Base-by-base conservation (phyloP, 35 echinoderm and acorn worm species). In the Stichopus chloronotus region DNA sequence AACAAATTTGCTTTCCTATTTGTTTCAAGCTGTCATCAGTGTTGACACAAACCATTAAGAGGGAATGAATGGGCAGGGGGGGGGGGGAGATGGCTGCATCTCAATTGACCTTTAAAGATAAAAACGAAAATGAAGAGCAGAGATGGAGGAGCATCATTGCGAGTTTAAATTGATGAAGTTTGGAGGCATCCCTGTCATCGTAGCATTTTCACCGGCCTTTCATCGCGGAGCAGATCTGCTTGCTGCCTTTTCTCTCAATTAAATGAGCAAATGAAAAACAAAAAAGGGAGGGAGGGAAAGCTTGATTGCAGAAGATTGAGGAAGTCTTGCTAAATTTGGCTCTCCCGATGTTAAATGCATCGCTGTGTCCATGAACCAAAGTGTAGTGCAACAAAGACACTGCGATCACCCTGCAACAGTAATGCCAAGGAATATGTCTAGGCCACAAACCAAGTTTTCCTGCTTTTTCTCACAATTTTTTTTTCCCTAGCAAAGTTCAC, bases 31-130 rank as follows among this genome's bases (percentile, higher is more conserved):
- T 85, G 82, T 85, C 82, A 85, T 56, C 23, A 23, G 17, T 85
- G 52, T 85, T 85, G 82, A 58, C 82, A 85, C 82, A 85, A 85
- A 58, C 82, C 82, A 85, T 85, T 85, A 85, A 85, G 82, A 85
- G n/a, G 14, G 82, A 74, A 74, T 20, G 17, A 74, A 19, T 14
- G 69, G 30, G 30, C 30, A 43, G 0, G 30, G 30, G 30, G 30
- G 30, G 30, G 30, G 69, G 19, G 22, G 69, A 74, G 11, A 19
- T n/a, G 30, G 11, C 69, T 74, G 17, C 69, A 14, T 7, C 2
- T 74, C 69, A 20, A 7, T n/a, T 74, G 69, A 74, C 69, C 69
- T 74, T 74, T 61, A 14, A 20, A 74, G 22, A 74, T 16, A 74
- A 20, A 65, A 74, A 7, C 19, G 22, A 7, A 74, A n/a, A 74